These are phyloP conservation scores for Alentia gelatinosa DNA, from an alignment of 2,888 invertebrate species.

Conservation along the genomic window DNA sequence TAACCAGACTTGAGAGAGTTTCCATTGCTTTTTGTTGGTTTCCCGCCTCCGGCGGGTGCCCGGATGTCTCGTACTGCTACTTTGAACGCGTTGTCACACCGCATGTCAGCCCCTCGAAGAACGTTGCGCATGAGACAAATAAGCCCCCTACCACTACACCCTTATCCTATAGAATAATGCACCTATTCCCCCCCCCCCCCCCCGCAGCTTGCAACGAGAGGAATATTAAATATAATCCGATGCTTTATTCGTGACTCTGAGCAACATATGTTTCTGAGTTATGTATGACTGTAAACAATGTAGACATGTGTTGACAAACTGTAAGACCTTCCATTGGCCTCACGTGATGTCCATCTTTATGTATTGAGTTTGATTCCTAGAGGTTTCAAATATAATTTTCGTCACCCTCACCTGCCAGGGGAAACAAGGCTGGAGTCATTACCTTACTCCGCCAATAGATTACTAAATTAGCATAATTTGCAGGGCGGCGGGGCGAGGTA, in stretches of 20 bases:
- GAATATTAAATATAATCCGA: too few species aligned
- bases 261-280: too few species aligned
- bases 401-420: not conserved
- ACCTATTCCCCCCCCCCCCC: not conserved
- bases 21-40: not conserved
- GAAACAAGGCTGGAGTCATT: not conserved
- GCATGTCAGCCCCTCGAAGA: not conserved
- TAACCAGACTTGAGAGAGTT: too few species aligned
- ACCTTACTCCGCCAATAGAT: not conserved
- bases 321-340: too few species aligned
- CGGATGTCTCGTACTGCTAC: not conserved
- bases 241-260: too few species aligned
- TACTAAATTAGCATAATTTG: not conserved
- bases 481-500: not conserved
- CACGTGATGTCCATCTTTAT: too few species aligned
- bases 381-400: not conserved
- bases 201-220: too few species aligned
- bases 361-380: too few species aligned
- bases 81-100: slow-evolving; percentile 13
- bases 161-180: too few species aligned
- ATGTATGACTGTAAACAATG: too few species aligned
- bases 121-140: not conserved
- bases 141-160: not conserved
- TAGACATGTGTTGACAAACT: too few species aligned
- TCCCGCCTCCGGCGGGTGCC: slow-evolving; percentile 37